Evolutionary conservation across 2,888 invertebrate genomes (phyloP).

Genomic region (Temnothorax ravouxi): DNA sequence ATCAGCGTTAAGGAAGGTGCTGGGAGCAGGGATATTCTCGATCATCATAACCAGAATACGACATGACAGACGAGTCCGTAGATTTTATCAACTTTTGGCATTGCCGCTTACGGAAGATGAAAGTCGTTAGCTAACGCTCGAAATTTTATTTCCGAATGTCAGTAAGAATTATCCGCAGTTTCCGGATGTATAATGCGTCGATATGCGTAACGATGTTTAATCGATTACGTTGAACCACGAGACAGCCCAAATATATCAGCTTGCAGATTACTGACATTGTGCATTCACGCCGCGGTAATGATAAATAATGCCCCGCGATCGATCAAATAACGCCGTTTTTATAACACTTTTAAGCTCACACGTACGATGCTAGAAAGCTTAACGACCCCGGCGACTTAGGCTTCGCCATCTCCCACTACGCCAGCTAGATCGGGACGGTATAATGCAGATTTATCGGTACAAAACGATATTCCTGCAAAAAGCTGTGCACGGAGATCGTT

Average conservation of each 20-base stretch:
- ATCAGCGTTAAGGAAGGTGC: constrained; percentile 62
- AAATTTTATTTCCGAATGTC: constrained; percentile 5
- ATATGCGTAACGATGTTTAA: constrained; percentile 61
- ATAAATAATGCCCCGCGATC: constrained; percentile 73
- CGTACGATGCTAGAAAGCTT: constrained; percentile 59
- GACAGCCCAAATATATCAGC: neutral
- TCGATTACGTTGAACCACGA: constrained; percentile 52
- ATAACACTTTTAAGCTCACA: constrained; percentile 62
- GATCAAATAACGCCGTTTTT: constrained; percentile 66
- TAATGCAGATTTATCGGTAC: constrained; percentile 71
- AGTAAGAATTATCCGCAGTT: neutral
- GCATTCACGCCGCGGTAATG: constrained; percentile 64
- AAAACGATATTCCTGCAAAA: constrained; percentile 62
- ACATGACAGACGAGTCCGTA: constrained; percentile 67
- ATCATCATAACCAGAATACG: constrained; percentile 69
- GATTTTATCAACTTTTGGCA: constrained; percentile 60
- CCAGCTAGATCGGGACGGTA: constrained; percentile 60
- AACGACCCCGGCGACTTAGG: constrained; percentile 66
- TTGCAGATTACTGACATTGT: neutral
- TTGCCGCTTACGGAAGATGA: constrained; percentile 28
- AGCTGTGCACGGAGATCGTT: constrained; percentile 40
- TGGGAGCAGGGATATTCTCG: constrained; percentile 58
- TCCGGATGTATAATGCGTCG: neutral
- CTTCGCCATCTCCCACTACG: constrained; percentile 20
- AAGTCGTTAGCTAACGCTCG: constrained; percentile 32